Evolutionary conservation across 2,797 vertebrate species (phyloP).

Genomic region (Macropodus opercularis): DNA sequence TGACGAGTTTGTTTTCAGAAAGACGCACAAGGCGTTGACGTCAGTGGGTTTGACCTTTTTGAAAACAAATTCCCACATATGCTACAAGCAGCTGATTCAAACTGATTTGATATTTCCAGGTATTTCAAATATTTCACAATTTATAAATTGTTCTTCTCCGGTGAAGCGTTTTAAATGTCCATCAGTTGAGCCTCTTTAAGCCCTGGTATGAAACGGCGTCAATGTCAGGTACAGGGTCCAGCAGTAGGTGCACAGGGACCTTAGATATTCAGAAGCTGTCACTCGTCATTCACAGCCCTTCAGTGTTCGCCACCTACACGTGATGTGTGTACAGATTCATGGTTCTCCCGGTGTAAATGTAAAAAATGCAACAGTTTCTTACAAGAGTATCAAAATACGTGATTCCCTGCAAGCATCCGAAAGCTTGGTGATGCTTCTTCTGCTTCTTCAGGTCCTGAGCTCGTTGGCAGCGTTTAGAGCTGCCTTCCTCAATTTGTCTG

Average conservation of each 20-base stretch:
- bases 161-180: conserved; percentile 17
- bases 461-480: too few relatives aligned
- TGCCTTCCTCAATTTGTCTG: too few relatives aligned
- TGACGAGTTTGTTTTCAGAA: conserved; percentile 24
- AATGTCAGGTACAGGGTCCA: too few relatives aligned
- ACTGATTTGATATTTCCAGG: conserved; percentile 22
- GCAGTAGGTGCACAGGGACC: neutral
- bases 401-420: too few relatives aligned
- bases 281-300: neutral
- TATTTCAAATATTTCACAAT: conserved; percentile 34
- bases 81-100: conserved; percentile 25
- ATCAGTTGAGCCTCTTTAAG: too few relatives aligned
- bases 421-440: too few relatives aligned
- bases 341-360: too few relatives aligned
- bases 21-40: conserved; percentile 15
- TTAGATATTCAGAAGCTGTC: neutral
- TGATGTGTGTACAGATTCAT: too few relatives aligned
- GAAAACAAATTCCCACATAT: conserved; percentile 13
- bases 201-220: too few relatives aligned
- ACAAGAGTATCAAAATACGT: too few relatives aligned
- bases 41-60: conserved; percentile 25
- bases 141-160: conserved; percentile 9
- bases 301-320: neutral
- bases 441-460: too few relatives aligned
- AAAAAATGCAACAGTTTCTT: too few relatives aligned